Conservation (phyloP, 2,113 vertebrate genomes). For the Ahaetulla prasina region DNA sequence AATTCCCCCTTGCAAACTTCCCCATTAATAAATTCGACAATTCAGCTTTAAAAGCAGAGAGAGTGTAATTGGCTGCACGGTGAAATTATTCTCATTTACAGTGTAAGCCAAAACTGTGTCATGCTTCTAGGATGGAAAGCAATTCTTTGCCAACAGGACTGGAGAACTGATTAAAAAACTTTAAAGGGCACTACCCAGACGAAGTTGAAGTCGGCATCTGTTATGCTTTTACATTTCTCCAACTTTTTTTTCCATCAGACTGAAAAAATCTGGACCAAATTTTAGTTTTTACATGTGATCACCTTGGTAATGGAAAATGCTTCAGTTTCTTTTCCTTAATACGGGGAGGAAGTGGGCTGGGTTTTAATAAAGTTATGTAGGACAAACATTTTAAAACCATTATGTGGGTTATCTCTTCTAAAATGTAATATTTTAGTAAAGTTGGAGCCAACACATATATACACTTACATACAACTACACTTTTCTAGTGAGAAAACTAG, state of each 20-base stretch:
- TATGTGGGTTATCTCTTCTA: background rate
- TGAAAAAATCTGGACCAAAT: background rate
- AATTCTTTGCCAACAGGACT: background rate
- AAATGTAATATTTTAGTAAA: background rate
- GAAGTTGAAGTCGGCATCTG: background rate
- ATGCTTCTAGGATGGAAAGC: background rate
- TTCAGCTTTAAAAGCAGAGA: background rate
- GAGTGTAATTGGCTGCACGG: background rate
- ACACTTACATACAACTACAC: background rate
- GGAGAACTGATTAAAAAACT: conserved; percentile 7
- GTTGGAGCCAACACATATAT: background rate
- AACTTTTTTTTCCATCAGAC: background rate
- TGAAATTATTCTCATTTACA: accelerated
- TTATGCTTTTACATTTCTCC: background rate
- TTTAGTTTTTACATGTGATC: background rate
- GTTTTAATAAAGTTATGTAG: background rate
- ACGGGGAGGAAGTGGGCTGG: background rate
- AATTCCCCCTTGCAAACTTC: background rate
- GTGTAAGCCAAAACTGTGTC: background rate
- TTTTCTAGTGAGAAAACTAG: background rate
- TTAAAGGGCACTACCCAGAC: background rate
- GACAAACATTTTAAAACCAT: background rate
- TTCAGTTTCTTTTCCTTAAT: background rate
- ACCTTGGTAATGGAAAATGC: conserved; percentile 2
- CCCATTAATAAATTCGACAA: background rate